These are phyloP conservation scores for Remorina albescens DNA, from an alignment of 2,797 vertebrate species.

Conservation along the genomic window DNA sequence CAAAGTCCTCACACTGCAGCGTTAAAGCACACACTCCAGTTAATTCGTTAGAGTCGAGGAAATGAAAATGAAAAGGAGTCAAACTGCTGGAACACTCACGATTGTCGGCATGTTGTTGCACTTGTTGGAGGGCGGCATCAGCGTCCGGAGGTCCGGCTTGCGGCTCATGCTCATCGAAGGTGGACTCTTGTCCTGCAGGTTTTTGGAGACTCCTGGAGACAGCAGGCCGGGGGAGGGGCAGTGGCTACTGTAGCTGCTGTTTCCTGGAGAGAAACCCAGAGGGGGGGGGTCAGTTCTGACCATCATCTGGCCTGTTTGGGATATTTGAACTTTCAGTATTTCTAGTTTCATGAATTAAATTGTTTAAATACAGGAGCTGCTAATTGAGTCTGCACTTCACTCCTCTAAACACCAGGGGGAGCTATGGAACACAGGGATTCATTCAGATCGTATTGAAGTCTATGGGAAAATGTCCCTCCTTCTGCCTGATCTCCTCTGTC, in stretches of 20 bases:
- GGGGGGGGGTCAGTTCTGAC: too few species aligned
- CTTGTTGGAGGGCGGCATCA: slow-evolving; percentile 93
- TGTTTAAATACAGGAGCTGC: too few species aligned
- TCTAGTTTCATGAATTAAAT: too few species aligned
- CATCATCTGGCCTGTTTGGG: too few species aligned
- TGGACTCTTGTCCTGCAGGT: slow-evolving; percentile 93
- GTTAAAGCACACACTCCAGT: slow-evolving; percentile 69
- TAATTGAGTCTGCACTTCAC: too few species aligned
- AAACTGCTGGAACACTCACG: slow-evolving; percentile 77
- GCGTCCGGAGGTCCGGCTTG: slow-evolving; percentile 94
- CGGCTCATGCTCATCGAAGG: slow-evolving; percentile 91
- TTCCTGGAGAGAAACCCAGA: slow-evolving; percentile 82
- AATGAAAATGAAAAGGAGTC: not conserved
- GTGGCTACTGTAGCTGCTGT: slow-evolving; percentile 89
- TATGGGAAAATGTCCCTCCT: too few species aligned
- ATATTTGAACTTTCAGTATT: too few species aligned
- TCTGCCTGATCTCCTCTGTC: too few species aligned
- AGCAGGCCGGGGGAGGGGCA: slow-evolving; percentile 94
- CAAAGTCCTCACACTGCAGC: slow-evolving; percentile 93
- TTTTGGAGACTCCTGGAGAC: slow-evolving; percentile 92
- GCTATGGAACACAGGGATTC: too few species aligned
- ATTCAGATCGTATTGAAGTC: too few species aligned
- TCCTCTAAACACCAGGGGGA: too few species aligned
- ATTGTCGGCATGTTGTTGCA: slow-evolving; percentile 90
- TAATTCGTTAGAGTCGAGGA: not conserved